These are phyloP conservation scores for Stenodema calcarata DNA, from an alignment of 2,888 invertebrate genomes.

Conservation along the genomic window DNA sequence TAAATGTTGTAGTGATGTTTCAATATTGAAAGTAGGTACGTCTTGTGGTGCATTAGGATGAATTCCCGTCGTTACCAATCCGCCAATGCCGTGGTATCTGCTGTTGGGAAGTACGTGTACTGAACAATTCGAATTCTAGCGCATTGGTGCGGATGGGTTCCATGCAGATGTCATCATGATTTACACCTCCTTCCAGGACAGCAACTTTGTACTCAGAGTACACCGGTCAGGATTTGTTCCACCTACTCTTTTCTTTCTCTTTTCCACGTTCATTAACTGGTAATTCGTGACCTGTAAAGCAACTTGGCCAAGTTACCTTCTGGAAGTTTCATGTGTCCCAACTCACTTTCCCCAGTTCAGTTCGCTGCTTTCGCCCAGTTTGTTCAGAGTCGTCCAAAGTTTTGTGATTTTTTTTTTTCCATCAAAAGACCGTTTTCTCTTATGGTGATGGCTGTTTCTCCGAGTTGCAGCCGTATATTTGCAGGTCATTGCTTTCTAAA, in stretches of 20 bases:
- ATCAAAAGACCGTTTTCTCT: neutral
- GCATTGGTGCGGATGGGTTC: too few species aligned
- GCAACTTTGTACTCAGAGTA: neutral
- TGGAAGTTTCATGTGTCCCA: neutral
- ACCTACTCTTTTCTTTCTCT: neutral
- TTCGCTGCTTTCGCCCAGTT: neutral
- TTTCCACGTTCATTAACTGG: neutral
- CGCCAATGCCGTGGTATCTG: too few species aligned
- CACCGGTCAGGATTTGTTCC: neutral
- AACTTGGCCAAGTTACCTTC: neutral
- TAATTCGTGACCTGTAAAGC: neutral
- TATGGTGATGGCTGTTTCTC: neutral
- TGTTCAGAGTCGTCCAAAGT: neutral
- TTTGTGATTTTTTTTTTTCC: neutral
- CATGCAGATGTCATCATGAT: too few species aligned
- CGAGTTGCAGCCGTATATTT: neutral
- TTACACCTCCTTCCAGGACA: too few species aligned
- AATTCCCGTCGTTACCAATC: too few species aligned
- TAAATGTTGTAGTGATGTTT: too few species aligned
- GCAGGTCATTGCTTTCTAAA: neutral
- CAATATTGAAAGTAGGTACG: too few species aligned
- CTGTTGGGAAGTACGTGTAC: too few species aligned
- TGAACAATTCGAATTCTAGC: too few species aligned
- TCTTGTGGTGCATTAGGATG: too few species aligned
- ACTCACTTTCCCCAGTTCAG: neutral